These are phyloP conservation scores for Nothobranchius furzeri DNA, from an alignment of 2,113 vertebrate genomes.

Conservation along the genomic window DNA sequence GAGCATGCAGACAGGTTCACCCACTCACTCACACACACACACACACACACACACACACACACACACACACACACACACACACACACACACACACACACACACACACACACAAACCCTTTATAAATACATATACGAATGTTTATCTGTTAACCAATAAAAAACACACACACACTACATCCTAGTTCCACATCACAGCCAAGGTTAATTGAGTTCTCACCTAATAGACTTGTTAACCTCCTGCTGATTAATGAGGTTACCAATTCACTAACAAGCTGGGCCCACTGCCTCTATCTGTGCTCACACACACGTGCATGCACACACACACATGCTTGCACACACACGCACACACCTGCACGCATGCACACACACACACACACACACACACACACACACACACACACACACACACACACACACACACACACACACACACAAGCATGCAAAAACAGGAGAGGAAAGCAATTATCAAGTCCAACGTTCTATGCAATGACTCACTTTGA, in stretches of 20 bases:
- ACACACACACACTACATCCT: slow-evolving; percentile 19
- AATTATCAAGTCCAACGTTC: slow-evolving; percentile 91
- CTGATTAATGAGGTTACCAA: slow-evolving; percentile 51
- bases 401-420: slow-evolving; percentile 2
- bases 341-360: slow-evolving; percentile 27
- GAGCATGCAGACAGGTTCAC: slow-evolving; percentile 62
- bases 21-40: slow-evolving; percentile 39
- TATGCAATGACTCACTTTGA: slow-evolving; percentile 97
- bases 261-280: slow-evolving; percentile 64
- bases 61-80: slow-evolving; percentile 28
- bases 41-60: slow-evolving; percentile 33
- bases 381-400: slow-evolving; percentile 29
- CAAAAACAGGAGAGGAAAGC: slow-evolving; percentile 70
- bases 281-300: slow-evolving; percentile 65
- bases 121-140: background rate
- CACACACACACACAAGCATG: slow-evolving; percentile 11
- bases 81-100: slow-evolving; percentile 34
- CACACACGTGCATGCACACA: slow-evolving; percentile 2
- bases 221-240: slow-evolving; percentile 48
- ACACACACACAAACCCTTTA: slow-evolving; percentile 13
- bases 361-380: slow-evolving; percentile 13
- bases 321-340: slow-evolving; percentile 27
- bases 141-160: background rate
- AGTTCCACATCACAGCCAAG: slow-evolving; percentile 58
- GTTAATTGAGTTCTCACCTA: slow-evolving; percentile 52